Evolutionary conservation across 2,888 invertebrate species (phyloP), one percentile per base, ranked within the genome.

Genomic region (Eucera pruinosa): DNA sequence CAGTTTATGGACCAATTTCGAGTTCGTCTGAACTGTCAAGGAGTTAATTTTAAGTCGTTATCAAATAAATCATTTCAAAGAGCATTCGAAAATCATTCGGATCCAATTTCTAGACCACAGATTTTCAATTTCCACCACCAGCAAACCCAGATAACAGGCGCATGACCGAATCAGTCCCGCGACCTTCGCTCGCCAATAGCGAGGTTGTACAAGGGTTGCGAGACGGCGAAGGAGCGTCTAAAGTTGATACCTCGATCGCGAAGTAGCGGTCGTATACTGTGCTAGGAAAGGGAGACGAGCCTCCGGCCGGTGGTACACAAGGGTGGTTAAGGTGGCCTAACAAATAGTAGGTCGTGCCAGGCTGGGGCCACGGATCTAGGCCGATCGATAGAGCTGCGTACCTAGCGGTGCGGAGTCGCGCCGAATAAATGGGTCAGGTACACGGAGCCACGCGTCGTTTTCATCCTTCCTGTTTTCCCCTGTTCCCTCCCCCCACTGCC

Each of bases 351-450:
- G 80, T 86, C 84, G 87, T 86, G 82, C 78, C 86, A 86, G 86
- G 85, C 85, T 75, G 82, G 85, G 86, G 85, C 80, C 85, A 78
- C 86, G 89, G 89, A 92, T 92, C 90, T 91, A 87, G 92, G 92
- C 88, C 92, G 91, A 91, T 92, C 92, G 92, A 92, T 92, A 90
- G 89, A 92, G 92, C 92, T 89, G 82, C 85, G 86, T 87, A 86
- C 83, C 80, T 79, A 85, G 82, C 84, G 82, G 83, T 80, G 82
- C 88, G 83, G 82, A 86, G 84, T 81, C 86, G 84, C 85, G 84
- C 80, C 84, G 83, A 68, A 82, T 84, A 86, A 90, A 89, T 90
- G 85, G 90, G 90, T 90, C 90, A 90, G 90, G 90, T 89, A 89
- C 89, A 88, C 89, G 86, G 76, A 71, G 81, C 57, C 52, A 47